phyloP scores from a whole-genome alignment of 2,113 vertebrate genomes.

The Oenanthe melanoleuca region DNA sequence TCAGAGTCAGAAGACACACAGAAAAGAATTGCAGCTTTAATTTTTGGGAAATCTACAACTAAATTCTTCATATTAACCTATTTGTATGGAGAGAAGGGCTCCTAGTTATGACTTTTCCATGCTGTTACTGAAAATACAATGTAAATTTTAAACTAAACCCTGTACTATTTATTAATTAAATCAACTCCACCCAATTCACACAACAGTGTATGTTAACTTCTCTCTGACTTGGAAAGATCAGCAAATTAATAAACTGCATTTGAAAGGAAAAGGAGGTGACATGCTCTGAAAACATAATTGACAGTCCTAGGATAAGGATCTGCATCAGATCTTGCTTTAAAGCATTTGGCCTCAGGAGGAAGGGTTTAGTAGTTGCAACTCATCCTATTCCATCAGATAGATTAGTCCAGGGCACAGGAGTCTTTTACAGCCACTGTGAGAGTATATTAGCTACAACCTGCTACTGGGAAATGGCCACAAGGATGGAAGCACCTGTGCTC shows the following conservation, averaged over 20 bases:
- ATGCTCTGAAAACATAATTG: slow-evolving; percentile 9
- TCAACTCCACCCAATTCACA: not conserved
- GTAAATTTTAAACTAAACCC: not conserved
- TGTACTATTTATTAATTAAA: slow-evolving; percentile 17
- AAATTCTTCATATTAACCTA: not conserved
- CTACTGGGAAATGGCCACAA: not conserved
- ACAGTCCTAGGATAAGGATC: slow-evolving; percentile 39
- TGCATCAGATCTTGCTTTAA: slow-evolving; percentile 48
- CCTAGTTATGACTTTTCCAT: not conserved
- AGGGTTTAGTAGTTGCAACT: slow-evolving; percentile 46
- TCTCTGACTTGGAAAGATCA: slow-evolving; percentile 2
- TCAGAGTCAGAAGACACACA: not conserved
- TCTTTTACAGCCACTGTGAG: not conserved
- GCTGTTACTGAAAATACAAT: not conserved
- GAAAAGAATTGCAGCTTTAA: not conserved
- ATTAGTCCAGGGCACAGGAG: slow-evolving; percentile 4
- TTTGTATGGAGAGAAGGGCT: not conserved
- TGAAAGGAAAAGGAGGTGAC: slow-evolving; percentile 11
- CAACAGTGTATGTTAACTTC: not conserved
- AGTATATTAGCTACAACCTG: not conserved
- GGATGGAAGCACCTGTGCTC: not conserved
- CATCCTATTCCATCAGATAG: slow-evolving; percentile 35
- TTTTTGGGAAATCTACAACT: not conserved
- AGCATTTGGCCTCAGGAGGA: slow-evolving; percentile 47
- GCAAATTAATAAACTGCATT: slow-evolving; percentile 38